Percentiles rank a stretch among this genome's conserved stretches.
Evolutionary conservation across 2,888 invertebrate species (phyloP).

Genomic region (Lochmaea crataegi): DNA sequence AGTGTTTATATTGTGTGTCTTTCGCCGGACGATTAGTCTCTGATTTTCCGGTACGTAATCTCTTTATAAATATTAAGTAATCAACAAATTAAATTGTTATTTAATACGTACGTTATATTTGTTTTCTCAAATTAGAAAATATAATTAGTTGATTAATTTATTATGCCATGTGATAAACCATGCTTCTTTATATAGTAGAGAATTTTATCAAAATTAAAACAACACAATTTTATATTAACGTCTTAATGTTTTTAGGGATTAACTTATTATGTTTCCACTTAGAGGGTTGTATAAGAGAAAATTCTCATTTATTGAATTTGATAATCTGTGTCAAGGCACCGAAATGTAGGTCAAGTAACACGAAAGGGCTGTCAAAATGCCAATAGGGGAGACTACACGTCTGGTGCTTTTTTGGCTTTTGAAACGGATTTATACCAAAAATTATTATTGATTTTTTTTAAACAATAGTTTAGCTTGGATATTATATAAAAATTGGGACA

Average conservation of each 20-base stretch:
- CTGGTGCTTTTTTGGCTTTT: neutral
- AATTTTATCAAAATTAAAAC: neutral
- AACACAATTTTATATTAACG: neutral
- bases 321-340: slow-evolving; percentile 40
- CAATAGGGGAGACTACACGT: slow-evolving; percentile 14
- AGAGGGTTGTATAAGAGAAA: slow-evolving; percentile 30
- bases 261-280: neutral
- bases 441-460: too few relatives aligned
- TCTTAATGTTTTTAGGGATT: neutral
- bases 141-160: neutral
- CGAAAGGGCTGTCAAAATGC: slow-evolving; percentile 40
- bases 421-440: neutral
- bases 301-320: slow-evolving; percentile 34
- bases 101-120: neutral
- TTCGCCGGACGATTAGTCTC: slow-evolving; percentile 46
- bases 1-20: slow-evolving; percentile 50
- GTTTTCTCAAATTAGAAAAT: neutral
- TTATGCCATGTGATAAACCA: slow-evolving; percentile 2
- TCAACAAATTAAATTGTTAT: slow-evolving; percentile 9
- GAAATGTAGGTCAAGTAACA: slow-evolving; percentile 42
- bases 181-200: neutral
- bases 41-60: slow-evolving; percentile 52
- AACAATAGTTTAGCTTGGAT: neutral
- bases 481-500: neutral
- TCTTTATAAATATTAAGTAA: slow-evolving; percentile 1